Evolutionary conservation across 2,888 invertebrate genomes (phyloP).

Genomic region (Eupeodes luniger): DNA sequence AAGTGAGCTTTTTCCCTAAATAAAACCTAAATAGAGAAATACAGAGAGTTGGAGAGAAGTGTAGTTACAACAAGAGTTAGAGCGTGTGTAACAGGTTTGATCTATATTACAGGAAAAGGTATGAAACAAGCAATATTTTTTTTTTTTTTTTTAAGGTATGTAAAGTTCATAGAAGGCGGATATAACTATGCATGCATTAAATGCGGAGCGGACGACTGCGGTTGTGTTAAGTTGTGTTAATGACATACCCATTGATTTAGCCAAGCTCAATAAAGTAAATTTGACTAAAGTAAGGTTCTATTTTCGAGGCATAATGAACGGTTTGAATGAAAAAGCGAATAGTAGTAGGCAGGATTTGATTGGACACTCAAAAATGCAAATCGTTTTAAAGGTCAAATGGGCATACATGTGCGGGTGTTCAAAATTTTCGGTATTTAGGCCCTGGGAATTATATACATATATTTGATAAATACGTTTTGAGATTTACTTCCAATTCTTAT

Average conservation of each 20-base stretch:
- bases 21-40: neutral
- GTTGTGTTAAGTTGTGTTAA: slow-evolving; percentile 41
- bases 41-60: neutral
- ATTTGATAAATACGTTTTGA: too few relatives aligned
- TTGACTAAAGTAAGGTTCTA: neutral
- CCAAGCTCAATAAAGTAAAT: slow-evolving; percentile 31
- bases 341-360: neutral
- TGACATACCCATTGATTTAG: slow-evolving; percentile 22
- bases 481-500: too few relatives aligned
- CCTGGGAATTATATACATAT: too few relatives aligned
- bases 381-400: slow-evolving; percentile 53
- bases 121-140: slow-evolving; percentile 18
- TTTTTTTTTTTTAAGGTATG: slow-evolving; percentile 30
- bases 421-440: neutral
- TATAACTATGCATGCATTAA: slow-evolving; percentile 18
- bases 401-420: slow-evolving; percentile 1
- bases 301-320: slow-evolving; percentile 6
- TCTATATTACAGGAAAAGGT: slow-evolving; percentile 39
- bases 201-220: slow-evolving; percentile 9
- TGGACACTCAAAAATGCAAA: slow-evolving; percentile 31
- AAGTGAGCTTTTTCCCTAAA: slow-evolving; percentile 37
- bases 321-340: slow-evolving; percentile 35
- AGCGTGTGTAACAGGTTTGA: slow-evolving; percentile 72
- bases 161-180: neutral
- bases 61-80: slow-evolving; percentile 13